A percentile compares a stretch with the other conserved stretches of the same genome.
Evolutionary conservation across 1,140 invertebrate species (phyloP).

Genomic region (Melitaea cinxia): DNA sequence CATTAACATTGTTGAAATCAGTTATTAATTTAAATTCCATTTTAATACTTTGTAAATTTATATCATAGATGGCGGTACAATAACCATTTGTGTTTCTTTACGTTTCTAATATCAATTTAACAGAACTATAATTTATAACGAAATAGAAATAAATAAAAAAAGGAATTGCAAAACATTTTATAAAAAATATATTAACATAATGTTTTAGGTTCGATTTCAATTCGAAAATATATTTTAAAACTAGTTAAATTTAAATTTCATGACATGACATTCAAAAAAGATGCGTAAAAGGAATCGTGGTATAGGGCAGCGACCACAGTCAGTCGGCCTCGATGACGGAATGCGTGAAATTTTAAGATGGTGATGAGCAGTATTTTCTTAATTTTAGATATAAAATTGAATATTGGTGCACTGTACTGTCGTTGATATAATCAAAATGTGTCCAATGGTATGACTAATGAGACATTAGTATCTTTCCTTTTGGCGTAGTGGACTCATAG

Average conservation of each 20-base stretch:
- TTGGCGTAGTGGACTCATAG: constrained; percentile 48
- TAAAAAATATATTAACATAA: background rate
- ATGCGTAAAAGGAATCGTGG: constrained; percentile 55
- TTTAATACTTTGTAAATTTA: too few species aligned
- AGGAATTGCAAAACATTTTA: too few species aligned
- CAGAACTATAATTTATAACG: too few species aligned
- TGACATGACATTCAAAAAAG: constrained; percentile 6
- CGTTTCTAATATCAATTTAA: background rate
- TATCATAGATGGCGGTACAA: constrained; percentile 9
- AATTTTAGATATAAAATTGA: constrained; percentile 51
- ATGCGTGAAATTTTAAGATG: constrained; percentile 80
- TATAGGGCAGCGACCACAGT: constrained; percentile 73
- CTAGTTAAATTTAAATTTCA: background rate
- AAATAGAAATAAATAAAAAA: too few species aligned
- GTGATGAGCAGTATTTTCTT: constrained; percentile 76
- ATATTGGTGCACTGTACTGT: constrained; percentile 50
- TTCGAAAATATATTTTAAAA: background rate
- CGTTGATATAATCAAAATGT: constrained; percentile 52
- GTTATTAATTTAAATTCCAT: too few species aligned
- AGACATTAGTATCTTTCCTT: constrained; percentile 41
- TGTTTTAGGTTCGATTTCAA: background rate
- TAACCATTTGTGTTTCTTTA: background rate
- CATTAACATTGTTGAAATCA: too few species aligned
- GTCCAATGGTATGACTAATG: constrained; percentile 46
- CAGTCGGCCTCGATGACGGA: constrained; percentile 79